Evolutionary conservation across 2,113 vertebrate genomes (phyloP).

Genomic region (Neolamprologus falcicula): DNA sequence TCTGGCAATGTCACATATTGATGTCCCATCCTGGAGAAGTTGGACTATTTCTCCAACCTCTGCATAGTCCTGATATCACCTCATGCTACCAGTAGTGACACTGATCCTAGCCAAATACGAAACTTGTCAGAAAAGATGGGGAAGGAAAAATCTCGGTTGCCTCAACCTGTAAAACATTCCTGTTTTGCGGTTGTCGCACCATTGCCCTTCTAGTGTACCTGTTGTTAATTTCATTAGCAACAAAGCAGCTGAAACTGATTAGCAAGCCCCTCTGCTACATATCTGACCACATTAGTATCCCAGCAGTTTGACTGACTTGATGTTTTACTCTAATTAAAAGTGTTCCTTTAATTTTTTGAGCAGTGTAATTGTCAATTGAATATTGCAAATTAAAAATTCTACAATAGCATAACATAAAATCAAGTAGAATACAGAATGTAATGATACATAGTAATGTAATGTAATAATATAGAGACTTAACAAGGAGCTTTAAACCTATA

Average conservation of each 20-base stretch:
- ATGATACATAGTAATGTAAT: not conserved
- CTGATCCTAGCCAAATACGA: not conserved
- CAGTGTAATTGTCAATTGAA: not conserved
- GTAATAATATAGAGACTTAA: not conserved
- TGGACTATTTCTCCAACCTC: not conserved
- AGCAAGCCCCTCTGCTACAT: not conserved
- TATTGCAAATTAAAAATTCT: not conserved
- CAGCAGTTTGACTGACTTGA: not conserved
- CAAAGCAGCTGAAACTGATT: not conserved
- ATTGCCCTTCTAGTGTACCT: not conserved
- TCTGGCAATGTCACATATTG: not conserved
- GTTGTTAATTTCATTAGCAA: not conserved
- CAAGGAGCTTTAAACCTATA: not conserved
- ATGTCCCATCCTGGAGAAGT: not conserved
- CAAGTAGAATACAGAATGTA: not conserved
- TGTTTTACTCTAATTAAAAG: not conserved
- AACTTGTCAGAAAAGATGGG: not conserved
- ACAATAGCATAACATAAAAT: not conserved
- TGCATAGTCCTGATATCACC: not conserved
- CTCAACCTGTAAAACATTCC: not conserved
- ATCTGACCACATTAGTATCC: fast-evolving
- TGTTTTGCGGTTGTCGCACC: not conserved
- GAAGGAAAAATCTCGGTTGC: not conserved
- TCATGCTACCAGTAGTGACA: not conserved
- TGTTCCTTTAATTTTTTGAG: not conserved